Conservation (phyloP, 1,140 invertebrate genomes). For the Atopsyche davidsoni region DNA sequence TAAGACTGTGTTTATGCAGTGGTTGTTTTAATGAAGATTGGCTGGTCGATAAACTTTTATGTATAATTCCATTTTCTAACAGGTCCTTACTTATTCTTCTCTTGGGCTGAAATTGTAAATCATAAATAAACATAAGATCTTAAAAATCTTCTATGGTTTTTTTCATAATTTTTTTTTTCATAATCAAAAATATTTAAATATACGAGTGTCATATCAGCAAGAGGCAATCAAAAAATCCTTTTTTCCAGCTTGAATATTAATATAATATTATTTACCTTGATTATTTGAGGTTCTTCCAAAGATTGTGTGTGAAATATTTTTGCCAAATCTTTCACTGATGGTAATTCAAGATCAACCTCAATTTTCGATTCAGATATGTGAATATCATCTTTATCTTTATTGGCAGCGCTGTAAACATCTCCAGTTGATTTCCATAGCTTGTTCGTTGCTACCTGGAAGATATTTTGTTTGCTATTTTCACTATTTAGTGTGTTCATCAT, state of each 20-base stretch:
- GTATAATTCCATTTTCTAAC: slow-evolving; percentile 21
- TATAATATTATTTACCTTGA: slow-evolving; percentile 41
- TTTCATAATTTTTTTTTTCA: background rate
- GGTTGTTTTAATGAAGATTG: slow-evolving; percentile 39
- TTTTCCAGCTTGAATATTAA: too few species aligned
- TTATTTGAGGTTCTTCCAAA: slow-evolving; percentile 32
- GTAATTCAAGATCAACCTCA: slow-evolving; percentile 35
- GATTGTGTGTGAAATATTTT: slow-evolving; percentile 44
- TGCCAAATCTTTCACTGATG: slow-evolving; percentile 45
- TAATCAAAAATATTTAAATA: background rate
- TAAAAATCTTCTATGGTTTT: background rate
- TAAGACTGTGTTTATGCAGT: slow-evolving; percentile 70
- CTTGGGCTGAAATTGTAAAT: slow-evolving; percentile 25
- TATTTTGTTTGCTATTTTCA: slow-evolving; percentile 7
- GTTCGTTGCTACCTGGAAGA: background rate
- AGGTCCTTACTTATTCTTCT: slow-evolving; percentile 31
- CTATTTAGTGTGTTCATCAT: background rate
- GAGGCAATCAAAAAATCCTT: too few species aligned
- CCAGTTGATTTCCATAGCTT: slow-evolving; percentile 22
- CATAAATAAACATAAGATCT: too few species aligned
- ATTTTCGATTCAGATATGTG: slow-evolving; percentile 24
- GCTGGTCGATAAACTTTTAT: slow-evolving; percentile 27
- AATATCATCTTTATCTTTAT: slow-evolving; percentile 8
- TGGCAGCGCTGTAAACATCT: slow-evolving; percentile 14
- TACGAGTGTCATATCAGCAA: background rate